Conservation (phyloP, 2,888 invertebrate species). For the Smittia sp. region DNA sequence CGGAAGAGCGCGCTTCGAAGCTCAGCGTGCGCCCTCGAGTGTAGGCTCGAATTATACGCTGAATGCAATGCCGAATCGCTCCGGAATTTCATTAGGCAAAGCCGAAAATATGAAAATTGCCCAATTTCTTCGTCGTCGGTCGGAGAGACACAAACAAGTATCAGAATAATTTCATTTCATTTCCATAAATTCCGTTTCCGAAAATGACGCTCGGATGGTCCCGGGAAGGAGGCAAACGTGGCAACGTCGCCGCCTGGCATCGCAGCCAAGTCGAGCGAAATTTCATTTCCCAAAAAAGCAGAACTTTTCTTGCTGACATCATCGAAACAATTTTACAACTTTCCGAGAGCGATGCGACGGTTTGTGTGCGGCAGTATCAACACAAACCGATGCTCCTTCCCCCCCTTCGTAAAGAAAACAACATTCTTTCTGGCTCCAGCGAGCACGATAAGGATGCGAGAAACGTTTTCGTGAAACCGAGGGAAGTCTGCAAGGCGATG, state of each 20-base stretch:
- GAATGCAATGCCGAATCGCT: no score
- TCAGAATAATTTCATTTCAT: no score
- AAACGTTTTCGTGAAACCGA: neutral
- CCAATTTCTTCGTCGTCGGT: no score
- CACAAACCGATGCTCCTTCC: neutral
- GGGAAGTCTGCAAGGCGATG: neutral
- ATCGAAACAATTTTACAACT: slow-evolving; percentile 23
- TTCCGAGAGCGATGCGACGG: neutral
- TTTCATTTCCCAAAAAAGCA: neutral
- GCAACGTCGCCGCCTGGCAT: neutral
- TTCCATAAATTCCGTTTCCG: no score
- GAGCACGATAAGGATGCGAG: slow-evolving; percentile 5
- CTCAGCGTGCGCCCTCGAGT: no score
- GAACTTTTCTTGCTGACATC: slow-evolving; percentile 16
- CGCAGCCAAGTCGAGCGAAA: neutral
- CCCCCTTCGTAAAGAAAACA: neutral
- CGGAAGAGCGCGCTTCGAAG: no score
- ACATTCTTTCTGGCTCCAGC: slow-evolving; percentile 14
- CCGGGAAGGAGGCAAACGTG: neutral
- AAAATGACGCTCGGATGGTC: no score
- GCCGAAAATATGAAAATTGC: no score
- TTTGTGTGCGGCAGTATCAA: neutral
- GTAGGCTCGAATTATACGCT: no score
- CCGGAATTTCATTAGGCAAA: no score
- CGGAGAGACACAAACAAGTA: no score